Base-by-base conservation (phyloP, 2,888 invertebrate species). In the Caenorhabditis doughertyi region DNA sequence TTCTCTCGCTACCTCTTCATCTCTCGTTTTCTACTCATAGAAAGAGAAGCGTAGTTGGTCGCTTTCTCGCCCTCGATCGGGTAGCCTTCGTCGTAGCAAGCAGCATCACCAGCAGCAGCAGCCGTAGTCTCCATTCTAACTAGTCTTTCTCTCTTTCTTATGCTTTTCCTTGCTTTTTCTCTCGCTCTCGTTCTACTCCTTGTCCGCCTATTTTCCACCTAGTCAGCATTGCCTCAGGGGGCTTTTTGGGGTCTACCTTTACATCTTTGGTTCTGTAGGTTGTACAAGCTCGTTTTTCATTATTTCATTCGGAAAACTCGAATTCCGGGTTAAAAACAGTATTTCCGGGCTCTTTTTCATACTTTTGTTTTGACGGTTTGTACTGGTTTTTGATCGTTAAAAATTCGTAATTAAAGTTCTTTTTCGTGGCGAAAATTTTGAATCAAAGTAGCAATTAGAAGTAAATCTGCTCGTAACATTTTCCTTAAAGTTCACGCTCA, bases 21-120 rank as follows among this genome's bases (percentile, higher is more conserved):
- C 44, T 47, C n/a, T 47, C 44, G 65, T 65, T 51, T 27, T 32
- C 64, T 72, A 58, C 58, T 55, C 68, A 70, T 49, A 32, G 67
- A 65, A 44, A 81, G 70, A 62, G 74, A 58, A 53, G 65, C 77
- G 47, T 68, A 18, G 51, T 62, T 53, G 68, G 77, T 68, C 68
- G 77, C 68, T 67, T 77, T 68, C 68, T 77, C 77, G 77, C 77
- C 58, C 68, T 60, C 67, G 51, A 76, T 65, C 76, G 67, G 76
- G 67, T 68, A 58, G 76, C 67, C 67, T 47, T 47, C 44, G 18
- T 39, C 44, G 44, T 47, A 47, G 44, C 35, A 56, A 23, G 65
- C 64, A 35, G 53, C n/a, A n/a, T n/a, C n/a, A n/a, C n/a, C n/a
- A n/a, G n/a, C n/a, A n/a, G n/a, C 49, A 29, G 55, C 65, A n/a